These are phyloP conservation scores for Lasioglossum zephyrum DNA, from an alignment of 2,888 invertebrate species.

Conservation along the genomic window DNA sequence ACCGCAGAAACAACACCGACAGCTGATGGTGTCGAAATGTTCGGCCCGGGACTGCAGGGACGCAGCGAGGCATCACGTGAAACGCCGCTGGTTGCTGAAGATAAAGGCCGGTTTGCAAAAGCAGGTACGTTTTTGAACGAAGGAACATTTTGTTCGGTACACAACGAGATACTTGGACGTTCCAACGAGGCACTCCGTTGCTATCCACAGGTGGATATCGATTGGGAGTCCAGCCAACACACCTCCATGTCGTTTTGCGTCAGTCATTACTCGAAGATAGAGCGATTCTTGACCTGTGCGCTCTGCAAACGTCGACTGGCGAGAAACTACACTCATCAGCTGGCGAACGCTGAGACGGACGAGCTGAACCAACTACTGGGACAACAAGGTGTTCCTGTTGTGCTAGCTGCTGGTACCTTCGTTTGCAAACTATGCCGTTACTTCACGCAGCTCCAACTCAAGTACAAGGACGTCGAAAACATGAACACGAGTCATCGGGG, in stretches of 20 bases:
- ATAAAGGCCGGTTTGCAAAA: constrained; percentile 80
- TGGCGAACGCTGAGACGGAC: constrained; percentile 86
- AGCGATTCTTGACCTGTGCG: constrained; percentile 91
- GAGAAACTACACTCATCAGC: constrained; percentile 91
- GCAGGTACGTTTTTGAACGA: constrained; percentile 66
- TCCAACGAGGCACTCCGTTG: not conserved
- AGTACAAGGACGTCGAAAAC: constrained; percentile 85
- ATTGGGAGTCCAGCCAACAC: constrained; percentile 83
- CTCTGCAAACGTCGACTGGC: constrained; percentile 91
- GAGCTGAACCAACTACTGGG: constrained; percentile 85
- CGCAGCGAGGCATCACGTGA: constrained; percentile 82
- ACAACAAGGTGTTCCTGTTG: constrained; percentile 89
- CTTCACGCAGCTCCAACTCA: constrained; percentile 90
- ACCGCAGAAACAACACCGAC: constrained; percentile 81
- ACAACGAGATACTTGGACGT: not conserved
- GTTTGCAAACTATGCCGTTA: constrained; percentile 93
- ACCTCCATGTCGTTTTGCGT: constrained; percentile 85
- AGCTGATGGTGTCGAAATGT: constrained; percentile 80
- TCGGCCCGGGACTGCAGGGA: constrained; percentile 81
- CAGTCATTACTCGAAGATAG: constrained; percentile 89
- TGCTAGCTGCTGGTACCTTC: constrained; percentile 89
- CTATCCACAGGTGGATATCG: constrained; percentile 81
- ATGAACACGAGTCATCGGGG: constrained; percentile 85
- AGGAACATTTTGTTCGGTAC: not conserved
- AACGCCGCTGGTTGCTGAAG: constrained; percentile 83